Evolutionary conservation across 2,888 invertebrate species (phyloP).

Genomic region (Limnephilus rhombicus): DNA sequence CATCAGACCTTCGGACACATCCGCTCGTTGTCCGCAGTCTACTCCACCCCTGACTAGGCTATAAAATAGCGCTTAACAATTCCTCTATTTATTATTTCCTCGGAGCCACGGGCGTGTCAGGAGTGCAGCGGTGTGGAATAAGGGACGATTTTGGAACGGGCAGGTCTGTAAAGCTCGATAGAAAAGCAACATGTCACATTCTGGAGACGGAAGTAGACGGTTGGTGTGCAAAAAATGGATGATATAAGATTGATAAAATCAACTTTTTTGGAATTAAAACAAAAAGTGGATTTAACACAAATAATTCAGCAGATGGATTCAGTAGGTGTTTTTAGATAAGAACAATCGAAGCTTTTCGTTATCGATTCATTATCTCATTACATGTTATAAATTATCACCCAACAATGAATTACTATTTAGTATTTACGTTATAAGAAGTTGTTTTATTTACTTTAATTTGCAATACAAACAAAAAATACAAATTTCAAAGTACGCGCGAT

Average conservation of each 20-base stretch:
- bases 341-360: no score
- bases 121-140: neutral
- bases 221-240: neutral
- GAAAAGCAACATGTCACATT: neutral
- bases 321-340: no score
- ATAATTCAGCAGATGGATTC: no score
- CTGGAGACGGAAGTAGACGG: neutral
- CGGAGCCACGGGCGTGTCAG: neutral
- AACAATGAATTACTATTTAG: no score
- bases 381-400: no score
- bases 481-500: no score
- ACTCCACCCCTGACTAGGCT: neutral
- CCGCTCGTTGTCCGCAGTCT: neutral
- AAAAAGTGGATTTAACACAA: no score
- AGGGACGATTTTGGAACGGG: neutral
- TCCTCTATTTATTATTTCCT: neutral
- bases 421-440: no score
- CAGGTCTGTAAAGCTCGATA: neutral
- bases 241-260: neutral
- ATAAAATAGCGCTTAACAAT: constrained; percentile 23
- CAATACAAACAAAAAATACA: no score
- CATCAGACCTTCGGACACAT: no score
- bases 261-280: neutral
- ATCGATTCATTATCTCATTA: no score
- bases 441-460: no score